Evolutionary conservation across 2,888 invertebrate genomes (phyloP).

Genomic region (Drosophila neotestacea): DNA sequence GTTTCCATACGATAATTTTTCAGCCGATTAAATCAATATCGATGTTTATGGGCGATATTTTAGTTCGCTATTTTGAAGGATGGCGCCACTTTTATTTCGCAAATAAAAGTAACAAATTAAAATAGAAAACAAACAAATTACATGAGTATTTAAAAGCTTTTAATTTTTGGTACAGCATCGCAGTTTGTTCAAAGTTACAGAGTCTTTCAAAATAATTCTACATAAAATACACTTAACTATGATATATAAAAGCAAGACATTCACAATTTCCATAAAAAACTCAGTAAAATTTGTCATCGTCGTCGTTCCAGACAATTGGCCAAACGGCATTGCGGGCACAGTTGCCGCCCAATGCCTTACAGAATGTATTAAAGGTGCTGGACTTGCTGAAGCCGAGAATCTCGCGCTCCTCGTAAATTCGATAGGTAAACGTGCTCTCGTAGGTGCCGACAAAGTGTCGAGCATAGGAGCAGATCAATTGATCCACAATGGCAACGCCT

Average conservation of each 20-base stretch:
- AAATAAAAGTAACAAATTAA: no score
- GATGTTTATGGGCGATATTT: no score
- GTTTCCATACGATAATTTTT: no score
- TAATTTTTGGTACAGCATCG: constrained; percentile 67
- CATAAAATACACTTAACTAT: constrained; percentile 28
- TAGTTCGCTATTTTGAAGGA: no score
- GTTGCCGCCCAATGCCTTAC: constrained; percentile 86
- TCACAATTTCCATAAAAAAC: not conserved
- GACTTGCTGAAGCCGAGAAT: constrained; percentile 93
- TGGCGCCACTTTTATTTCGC: no score
- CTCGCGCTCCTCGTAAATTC: constrained; percentile 99
- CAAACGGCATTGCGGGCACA: constrained; percentile 93
- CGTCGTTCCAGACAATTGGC: constrained; percentile 87
- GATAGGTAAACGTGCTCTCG: constrained; percentile 97
- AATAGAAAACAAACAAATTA: not conserved
- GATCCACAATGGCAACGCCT: constrained; percentile 96
- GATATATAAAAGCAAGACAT: not conserved
- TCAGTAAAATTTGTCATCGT: constrained; percentile 48
- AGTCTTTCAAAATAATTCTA: constrained; percentile 41
- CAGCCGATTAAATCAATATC: no score
- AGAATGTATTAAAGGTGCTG: constrained; percentile 93
- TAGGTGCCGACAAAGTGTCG: constrained; percentile 95
- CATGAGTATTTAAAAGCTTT: constrained; percentile 25
- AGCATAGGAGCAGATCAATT: constrained; percentile 96
- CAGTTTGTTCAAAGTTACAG: constrained; percentile 59